phyloP scores from a whole-genome alignment of 2,797 vertebrate genomes.

The Halcyon chelicuti region DNA sequence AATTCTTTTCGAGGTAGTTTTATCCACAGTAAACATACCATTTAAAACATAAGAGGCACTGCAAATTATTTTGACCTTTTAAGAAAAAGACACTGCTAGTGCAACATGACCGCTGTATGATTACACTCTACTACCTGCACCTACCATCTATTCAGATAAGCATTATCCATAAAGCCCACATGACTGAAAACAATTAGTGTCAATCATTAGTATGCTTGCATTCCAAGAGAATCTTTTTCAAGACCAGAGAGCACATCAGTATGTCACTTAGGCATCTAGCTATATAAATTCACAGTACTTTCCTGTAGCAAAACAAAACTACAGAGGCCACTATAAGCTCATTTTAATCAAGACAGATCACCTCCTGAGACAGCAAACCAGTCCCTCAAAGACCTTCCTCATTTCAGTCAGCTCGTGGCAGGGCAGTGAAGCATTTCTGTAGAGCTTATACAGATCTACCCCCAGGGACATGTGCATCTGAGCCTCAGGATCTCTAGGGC shows the following conservation, averaged over 20 bases:
- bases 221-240: neutral
- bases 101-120: neutral
- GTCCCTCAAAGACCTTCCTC: neutral
- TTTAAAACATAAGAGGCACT: neutral
- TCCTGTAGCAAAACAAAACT: neutral
- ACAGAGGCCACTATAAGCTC: neutral
- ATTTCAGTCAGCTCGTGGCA: neutral
- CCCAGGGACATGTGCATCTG: accelerated
- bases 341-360: neutral
- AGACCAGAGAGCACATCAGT: neutral
- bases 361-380: neutral
- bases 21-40: neutral
- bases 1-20: neutral
- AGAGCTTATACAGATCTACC: neutral
- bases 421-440: neutral
- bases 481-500: neutral
- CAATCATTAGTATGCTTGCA: neutral
- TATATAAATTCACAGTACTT: neutral
- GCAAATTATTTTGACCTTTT: neutral
- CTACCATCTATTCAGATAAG: neutral
- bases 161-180: neutral
- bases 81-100: neutral
- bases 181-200: conserved; percentile 13
- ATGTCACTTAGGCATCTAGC: neutral
- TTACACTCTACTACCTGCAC: neutral